Conservation (phyloP, 2,888 invertebrate species). For the Trissolcus brochymenae region DNA sequence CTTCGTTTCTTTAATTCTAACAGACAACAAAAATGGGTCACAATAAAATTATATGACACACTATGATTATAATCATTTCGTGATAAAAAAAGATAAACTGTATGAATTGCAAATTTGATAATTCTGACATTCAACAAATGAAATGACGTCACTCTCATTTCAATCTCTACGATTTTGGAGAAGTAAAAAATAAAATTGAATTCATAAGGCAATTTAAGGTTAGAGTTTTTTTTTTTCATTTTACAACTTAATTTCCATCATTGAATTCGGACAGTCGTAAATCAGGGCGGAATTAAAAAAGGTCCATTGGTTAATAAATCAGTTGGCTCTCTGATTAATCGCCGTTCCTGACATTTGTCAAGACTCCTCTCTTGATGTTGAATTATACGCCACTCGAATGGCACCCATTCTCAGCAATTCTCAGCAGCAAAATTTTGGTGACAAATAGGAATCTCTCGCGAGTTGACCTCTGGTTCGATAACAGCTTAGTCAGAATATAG, state of each 20-base stretch:
- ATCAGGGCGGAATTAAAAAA: background rate
- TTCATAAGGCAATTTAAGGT: too few relatives aligned
- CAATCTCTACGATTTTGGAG: too few relatives aligned
- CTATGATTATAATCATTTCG: too few relatives aligned
- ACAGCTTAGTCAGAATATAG: slow-evolving; percentile 11
- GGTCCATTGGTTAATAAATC: slow-evolving; percentile 21
- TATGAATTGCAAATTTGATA: too few relatives aligned
- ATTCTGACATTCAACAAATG: too few relatives aligned
- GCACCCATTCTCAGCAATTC: slow-evolving; percentile 12
- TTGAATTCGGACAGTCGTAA: background rate
- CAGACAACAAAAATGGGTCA: background rate
- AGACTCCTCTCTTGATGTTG: slow-evolving; percentile 28
- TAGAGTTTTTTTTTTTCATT: too few relatives aligned
- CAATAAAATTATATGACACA: too few relatives aligned
- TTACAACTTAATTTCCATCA: too few relatives aligned
- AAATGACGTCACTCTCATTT: too few relatives aligned
- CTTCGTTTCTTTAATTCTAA: slow-evolving; percentile 12
- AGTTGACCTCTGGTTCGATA: slow-evolving; percentile 20
- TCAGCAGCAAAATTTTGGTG: slow-evolving; percentile 23
- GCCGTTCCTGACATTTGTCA: slow-evolving; percentile 40
- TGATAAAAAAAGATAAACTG: too few relatives aligned
- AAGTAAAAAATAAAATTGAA: too few relatives aligned
- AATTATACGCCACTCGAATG: slow-evolving; percentile 31
- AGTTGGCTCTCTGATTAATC: slow-evolving; percentile 19
- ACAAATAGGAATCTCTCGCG: slow-evolving; percentile 21